Base-by-base conservation (phyloP, 92 coral and sea anemone species). In the Siderastrea radians region DNA sequence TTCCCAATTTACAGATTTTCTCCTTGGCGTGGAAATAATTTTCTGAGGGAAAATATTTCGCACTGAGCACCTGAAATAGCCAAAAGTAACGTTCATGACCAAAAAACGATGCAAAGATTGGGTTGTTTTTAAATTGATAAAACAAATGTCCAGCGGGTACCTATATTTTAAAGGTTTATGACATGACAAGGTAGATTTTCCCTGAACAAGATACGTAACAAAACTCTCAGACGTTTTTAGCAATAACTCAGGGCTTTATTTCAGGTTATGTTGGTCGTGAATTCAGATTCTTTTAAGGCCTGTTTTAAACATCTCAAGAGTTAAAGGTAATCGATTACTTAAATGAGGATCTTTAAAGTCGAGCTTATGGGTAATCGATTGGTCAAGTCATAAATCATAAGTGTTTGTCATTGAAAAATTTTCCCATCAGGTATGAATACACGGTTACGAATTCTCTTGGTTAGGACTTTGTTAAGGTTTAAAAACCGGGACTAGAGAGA, bases 311-410 rank as follows among this genome's bases (percentile, higher is more conserved):
- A 60, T 78, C 70, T 78, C 54, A 45, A 51, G 75, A 67, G 50
- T 51, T 63, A 44, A 50, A 17, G 81, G 4, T 80, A 68, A 78
- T 78, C 68, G 72, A 78, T 78, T 49, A 52, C 59, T 49, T 46
- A 78, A 61, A 68, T 49, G 83, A 62, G 58, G 57, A 77, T 78
- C 75, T 80, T 80, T 68, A 50, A 69, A 71, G 61, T 47, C 67
- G 64, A 66, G 84, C 74, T 67, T 68, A 44, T 8, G 60, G 65
- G 26, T 80, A 80, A 80, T 80, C 75, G 75, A 80, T 66, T 80
- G 84, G 45, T n/a, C 43, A 50, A 49, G 38, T 67, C n/a, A 66
- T 43, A 64, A 60, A 63, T 63, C 15, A 51, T 3, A 5, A 44
- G 68, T 64, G 53, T 61, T 13, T 78, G 72, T 11, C 63, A 62